Conservation (phyloP, 1,140 invertebrate species). For the Philaenus spumarius region DNA sequence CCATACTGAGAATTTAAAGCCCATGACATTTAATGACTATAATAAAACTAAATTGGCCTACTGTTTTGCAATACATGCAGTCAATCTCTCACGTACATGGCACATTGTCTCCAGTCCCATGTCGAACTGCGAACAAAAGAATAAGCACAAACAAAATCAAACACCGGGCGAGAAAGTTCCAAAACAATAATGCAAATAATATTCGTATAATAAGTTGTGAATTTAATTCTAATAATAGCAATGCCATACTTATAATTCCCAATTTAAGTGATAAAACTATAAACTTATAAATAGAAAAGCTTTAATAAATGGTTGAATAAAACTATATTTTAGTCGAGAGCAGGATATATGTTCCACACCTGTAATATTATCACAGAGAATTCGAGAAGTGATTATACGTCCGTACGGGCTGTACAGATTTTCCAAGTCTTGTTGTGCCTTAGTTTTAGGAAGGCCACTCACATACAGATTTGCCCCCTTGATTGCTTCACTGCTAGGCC, state of each 20-base stretch:
- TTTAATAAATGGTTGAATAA: constrained; percentile 5
- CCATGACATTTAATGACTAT: no score
- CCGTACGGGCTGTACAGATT: constrained; percentile 93
- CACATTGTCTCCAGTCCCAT: constrained; percentile 61
- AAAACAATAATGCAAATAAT: constrained; percentile 7
- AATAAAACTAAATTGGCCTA: background rate
- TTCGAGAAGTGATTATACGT: constrained; percentile 96
- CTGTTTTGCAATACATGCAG: background rate
- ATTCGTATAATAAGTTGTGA: background rate
- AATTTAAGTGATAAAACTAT: background rate
- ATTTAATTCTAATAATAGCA: background rate
- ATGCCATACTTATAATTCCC: background rate
- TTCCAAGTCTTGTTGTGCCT: constrained; percentile 96
- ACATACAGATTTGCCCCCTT: constrained; percentile 99
- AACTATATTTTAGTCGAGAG: background rate
- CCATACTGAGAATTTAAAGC: no score
- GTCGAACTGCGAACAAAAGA: constrained; percentile 60
- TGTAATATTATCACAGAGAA: constrained; percentile 96
- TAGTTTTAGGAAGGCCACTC: constrained; percentile 95
- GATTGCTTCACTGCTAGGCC: constrained; percentile 97
- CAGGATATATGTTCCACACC: constrained; percentile 44
- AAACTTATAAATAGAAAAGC: background rate
- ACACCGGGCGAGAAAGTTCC: constrained; percentile 4
- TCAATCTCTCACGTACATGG: constrained; percentile 54
- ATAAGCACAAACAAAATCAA: constrained; percentile 17